phyloP scores from a whole-genome alignment of 2,888 invertebrate genomes.

The Plagiodera versicolora region DNA sequence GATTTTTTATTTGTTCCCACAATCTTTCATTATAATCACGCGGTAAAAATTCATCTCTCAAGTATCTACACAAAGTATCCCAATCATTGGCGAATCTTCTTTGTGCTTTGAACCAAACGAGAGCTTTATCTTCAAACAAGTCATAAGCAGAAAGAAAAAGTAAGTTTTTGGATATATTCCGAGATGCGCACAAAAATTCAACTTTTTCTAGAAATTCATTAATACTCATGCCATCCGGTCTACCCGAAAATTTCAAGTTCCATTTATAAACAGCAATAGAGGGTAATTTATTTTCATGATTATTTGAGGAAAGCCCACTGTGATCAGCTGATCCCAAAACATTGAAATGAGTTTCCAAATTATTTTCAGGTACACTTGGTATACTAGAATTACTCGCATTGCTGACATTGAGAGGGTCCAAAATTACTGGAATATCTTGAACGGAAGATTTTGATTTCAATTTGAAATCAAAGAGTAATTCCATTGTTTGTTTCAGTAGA shows the following conservation, averaged over 20 bases:
- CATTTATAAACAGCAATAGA: constrained; percentile 20
- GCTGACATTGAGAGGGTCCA: background rate
- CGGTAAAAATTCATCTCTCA: constrained; percentile 32
- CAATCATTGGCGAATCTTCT: background rate
- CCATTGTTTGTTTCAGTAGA: too few species aligned
- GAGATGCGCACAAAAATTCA: constrained; percentile 5
- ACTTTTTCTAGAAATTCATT: constrained; percentile 20
- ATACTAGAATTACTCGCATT: too few species aligned
- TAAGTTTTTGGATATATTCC: constrained; percentile 10
- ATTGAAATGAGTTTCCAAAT: too few species aligned
- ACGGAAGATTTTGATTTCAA: too few species aligned
- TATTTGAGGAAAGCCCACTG: too few species aligned
- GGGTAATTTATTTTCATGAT: background rate
- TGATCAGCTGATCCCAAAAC: too few species aligned
- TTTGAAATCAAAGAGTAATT: background rate
- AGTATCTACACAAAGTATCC: constrained; percentile 33
- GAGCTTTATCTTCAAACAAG: constrained; percentile 16
- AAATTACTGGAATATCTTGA: background rate
- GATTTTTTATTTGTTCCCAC: constrained; percentile 20
- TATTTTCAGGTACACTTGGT: too few species aligned
- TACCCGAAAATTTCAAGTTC: constrained; percentile 16
- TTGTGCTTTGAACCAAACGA: constrained; percentile 28
- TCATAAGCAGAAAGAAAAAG: constrained; percentile 19
- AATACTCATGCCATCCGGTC: constrained; percentile 2
- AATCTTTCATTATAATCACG: constrained; percentile 12